Evolutionary conservation across 2,113 vertebrate genomes (phyloP), one percentile per base, ranked within the genome.

Genomic region (Salvator merianae): DNA sequence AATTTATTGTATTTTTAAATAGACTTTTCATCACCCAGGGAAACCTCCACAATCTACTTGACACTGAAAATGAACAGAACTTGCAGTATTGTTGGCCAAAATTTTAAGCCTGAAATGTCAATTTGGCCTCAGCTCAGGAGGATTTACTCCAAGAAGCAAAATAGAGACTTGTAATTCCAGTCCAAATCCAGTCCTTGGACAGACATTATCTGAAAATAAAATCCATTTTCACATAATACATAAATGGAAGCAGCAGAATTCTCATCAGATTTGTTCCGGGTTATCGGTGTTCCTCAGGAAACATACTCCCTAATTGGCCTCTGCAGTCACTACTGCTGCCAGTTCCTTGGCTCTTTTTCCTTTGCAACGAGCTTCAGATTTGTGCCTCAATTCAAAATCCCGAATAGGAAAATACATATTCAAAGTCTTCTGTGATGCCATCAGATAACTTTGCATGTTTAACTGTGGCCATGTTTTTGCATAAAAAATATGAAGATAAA

Each of bases 211-310:
- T 68, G 68, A 36, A 32, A 81, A 69, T 24, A n/a, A 74, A 74
- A 74, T n/a, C 24, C 12, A 50, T 74, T 47, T n/a, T 28, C 47
- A 74, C 43, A n/a, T 20, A 74, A n/a, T 50, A 14, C 12, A 13
- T 30, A 50, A 47, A 50, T n/a, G 24, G 12, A 47, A 14, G 5
- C 14, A 14, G 28, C 72, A 47, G 43, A 74, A 47, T 74, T 50
- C 43, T 43, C 72, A n/a, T n/a, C 13, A n/a, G 72, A 74, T 30
- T 5, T 20, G 6, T 47, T 26, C 26, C 34, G 8, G 47, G 68
- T 81, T 70, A 81, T 81, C 79, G 8, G 26, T n/a, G 63, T 24
- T 50, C 65, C 32, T 70, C 65, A 70, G 65, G n/a, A 81, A 53
- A 20, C 55, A 59, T 59, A 16, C 55, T 59, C 55, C 55, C 55